Percentiles rank a stretch among this genome's conserved stretches.
These are phyloP conservation scores for Drosophila percnosoma DNA, from an alignment of 2,888 invertebrate genomes.

Conservation along the genomic window DNA sequence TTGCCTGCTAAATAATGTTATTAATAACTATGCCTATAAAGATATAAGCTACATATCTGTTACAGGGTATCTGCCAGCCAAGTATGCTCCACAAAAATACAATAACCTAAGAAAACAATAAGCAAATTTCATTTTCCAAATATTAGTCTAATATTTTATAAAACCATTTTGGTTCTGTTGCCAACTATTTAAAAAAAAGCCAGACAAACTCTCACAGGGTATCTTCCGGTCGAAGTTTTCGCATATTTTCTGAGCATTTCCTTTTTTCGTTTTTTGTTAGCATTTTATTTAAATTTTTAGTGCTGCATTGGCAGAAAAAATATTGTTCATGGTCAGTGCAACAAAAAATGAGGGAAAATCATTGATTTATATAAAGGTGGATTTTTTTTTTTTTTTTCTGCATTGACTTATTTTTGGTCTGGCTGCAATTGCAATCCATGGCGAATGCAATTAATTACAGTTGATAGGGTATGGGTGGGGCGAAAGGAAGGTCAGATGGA, in stretches of 20 bases:
- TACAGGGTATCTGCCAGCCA: background rate
- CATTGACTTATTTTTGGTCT: conserved; percentile 14
- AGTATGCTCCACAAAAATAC: background rate
- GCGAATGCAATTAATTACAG: conserved; percentile 57
- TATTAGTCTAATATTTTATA: background rate
- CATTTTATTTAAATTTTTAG: conserved; percentile 44
- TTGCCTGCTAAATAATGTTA: background rate
- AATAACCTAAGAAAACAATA: background rate
- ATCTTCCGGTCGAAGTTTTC: background rate
- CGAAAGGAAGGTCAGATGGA: background rate
- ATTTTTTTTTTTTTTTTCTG: conserved; percentile 8
- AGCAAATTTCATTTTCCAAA: background rate
- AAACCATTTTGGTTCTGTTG: background rate
- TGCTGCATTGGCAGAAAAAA: conserved; percentile 68
- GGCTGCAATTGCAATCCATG: conserved; percentile 51
- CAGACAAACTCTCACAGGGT: background rate
- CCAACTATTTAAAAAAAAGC: background rate
- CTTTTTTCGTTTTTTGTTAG: conserved; percentile 19
- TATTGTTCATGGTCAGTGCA: conserved; percentile 21
- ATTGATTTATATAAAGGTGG: conserved; percentile 43
- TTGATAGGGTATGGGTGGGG: background rate
- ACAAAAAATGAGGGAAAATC: conserved; percentile 17
- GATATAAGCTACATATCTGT: background rate
- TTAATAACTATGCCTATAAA: background rate
- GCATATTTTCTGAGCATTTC: conserved; percentile 12